Percentiles rank a stretch among this genome's conserved stretches.
Evolutionary conservation across 1,140 invertebrate genomes (phyloP).

Genomic region (Sinonovacula constricta): DNA sequence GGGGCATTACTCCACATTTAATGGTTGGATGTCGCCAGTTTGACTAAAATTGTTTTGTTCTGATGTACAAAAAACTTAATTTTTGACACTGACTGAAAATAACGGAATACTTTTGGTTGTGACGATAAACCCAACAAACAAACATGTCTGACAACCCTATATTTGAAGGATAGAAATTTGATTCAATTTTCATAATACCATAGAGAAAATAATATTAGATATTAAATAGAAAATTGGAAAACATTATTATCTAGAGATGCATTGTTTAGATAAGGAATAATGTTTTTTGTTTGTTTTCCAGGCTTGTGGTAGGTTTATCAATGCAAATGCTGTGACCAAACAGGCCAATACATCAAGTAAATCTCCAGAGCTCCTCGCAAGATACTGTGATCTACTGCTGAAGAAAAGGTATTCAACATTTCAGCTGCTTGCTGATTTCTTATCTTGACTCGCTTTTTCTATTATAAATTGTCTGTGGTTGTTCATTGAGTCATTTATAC

Average conservation of each 20-base stretch:
- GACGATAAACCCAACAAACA: no score
- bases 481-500: no score
- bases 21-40: no score
- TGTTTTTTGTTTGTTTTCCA: conserved; percentile 65
- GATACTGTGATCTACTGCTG: conserved; percentile 97
- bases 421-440: background rate
- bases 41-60: no score
- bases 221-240: background rate
- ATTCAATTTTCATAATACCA: no score
- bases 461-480: background rate
- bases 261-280: background rate
- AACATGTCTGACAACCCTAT: no score
- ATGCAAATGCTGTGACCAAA: conserved; percentile 96
- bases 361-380: conserved; percentile 96
- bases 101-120: no score
- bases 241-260: background rate
- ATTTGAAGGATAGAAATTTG: no score
- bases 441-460: background rate
- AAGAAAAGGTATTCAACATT: conserved; percentile 93
- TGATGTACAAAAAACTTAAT: no score
- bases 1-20: no score
- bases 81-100: no score
- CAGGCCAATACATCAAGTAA: conserved; percentile 94
- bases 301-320: conserved; percentile 98
- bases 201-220: background rate